Evolutionary conservation across 1,140 invertebrate genomes (phyloP).

Genomic region (Eueides isabella): DNA sequence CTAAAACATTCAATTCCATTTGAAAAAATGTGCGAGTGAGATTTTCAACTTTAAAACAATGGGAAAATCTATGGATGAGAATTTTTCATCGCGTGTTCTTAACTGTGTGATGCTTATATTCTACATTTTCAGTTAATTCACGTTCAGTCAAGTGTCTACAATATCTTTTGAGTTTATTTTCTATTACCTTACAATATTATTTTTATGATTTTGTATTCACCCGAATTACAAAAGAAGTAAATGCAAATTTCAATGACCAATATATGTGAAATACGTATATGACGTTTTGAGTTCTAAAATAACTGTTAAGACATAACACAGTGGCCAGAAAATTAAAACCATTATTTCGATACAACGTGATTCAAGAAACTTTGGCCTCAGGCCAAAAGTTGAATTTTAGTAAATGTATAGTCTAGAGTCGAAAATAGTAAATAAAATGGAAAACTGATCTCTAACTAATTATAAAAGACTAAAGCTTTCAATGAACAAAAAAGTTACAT

Average conservation of each 20-base stretch:
- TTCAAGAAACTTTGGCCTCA: neutral
- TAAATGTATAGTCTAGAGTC: neutral
- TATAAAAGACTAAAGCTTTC: neutral
- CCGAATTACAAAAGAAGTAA: neutral
- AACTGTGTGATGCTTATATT: slow-evolving; percentile 27
- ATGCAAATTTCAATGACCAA: no score
- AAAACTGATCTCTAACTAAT: neutral
- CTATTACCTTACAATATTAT: neutral
- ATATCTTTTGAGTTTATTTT: neutral
- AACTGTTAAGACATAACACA: slow-evolving; percentile 2
- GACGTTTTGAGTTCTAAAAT: neutral
- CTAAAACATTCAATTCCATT: slow-evolving; percentile 16
- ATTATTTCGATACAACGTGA: neutral
- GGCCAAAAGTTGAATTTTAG: neutral
- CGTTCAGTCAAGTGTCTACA: slow-evolving; percentile 8
- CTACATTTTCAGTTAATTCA: slow-evolving; percentile 40
- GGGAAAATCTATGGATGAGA: slow-evolving; percentile 16
- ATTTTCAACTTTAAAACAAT: slow-evolving; percentile 21
- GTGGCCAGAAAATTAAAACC: slow-evolving; percentile 9
- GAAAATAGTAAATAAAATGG: neutral
- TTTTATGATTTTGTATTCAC: no score
- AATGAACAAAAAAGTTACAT: neutral
- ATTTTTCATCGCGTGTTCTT: slow-evolving; percentile 31
- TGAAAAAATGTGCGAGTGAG: neutral
- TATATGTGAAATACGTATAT: no score